Base-by-base conservation (phyloP, 1,140 invertebrate genomes). In the Odontomachus brunneus region DNA sequence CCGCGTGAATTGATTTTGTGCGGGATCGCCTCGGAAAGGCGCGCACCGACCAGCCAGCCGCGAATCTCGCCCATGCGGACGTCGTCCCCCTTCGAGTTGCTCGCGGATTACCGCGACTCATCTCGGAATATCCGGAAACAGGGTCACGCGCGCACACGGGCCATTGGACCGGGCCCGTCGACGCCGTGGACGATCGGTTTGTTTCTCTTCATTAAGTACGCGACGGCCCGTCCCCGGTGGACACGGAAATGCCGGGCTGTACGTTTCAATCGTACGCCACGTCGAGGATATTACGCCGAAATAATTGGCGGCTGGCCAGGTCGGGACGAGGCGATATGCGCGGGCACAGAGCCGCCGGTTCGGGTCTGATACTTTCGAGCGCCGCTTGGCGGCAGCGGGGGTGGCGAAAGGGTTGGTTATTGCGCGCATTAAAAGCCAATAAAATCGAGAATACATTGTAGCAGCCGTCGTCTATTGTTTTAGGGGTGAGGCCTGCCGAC, bases 131-230 rank as follows among this genome's bases (percentile, higher is more conserved):
- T 19, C n/a, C 72, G 44, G 44, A 49, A 75, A 63, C 38, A 48
- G 38, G 19, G 48, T 55, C 48, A n/a, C n/a, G n/a, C n/a, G n/a
- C n/a, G n/a, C n/a, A n/a, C n/a, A n/a, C n/a, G 38, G n/a, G 11
- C 22, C 9, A 26, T 22, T 51, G 57, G 4, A 5, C 5, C 55
- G 38, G 26, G 11, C 59, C 15, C 9, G 38, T 44, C 38, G 38
- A 7, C 38, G n/a, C 11, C 22, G 44, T 65, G 24, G 38, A 44
- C 38, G 49, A 69, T 48, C 75, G 33, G 51, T 48, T 59, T 38
- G 65, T 29, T 80, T 59, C 75, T 57, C 75, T 71, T 71, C 51
- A 71, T 80, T 71, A 69, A 24, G n/a, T 5, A 17, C n/a, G 17
- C 75, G 65, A 4, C 9, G 51, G 12, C 48, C 22, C 9, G 51